Conservation (phyloP, 1,140 invertebrate genomes). For the Monochamus saltuarius region DNA sequence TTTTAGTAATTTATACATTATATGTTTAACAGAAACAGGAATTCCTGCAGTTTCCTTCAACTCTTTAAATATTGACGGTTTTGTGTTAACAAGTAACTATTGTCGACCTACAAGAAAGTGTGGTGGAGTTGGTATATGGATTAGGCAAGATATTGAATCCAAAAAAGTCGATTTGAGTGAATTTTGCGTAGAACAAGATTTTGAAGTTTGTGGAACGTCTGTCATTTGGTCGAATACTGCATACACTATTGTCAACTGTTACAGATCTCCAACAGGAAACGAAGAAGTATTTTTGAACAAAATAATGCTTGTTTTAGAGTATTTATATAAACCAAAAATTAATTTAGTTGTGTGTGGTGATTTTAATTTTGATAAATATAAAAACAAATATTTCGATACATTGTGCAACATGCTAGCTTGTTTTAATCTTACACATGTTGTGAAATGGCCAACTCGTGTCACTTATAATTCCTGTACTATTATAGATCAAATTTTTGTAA, state of each 20-base stretch:
- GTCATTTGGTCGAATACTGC: too few relatives aligned
- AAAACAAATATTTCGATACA: not conserved
- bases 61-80: too few relatives aligned
- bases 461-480: constrained; percentile 1
- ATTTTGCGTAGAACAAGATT: too few relatives aligned
- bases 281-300: not conserved
- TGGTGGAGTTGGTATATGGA: too few relatives aligned
- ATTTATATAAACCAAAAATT: constrained; percentile 4
- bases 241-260: not conserved
- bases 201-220: too few relatives aligned
- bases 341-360: not conserved
- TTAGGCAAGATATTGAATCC: too few relatives aligned
- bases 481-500: constrained; percentile 9
- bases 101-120: too few relatives aligned
- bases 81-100: too few relatives aligned
- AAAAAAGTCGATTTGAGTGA: too few relatives aligned
- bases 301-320: constrained; percentile 1
- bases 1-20: too few relatives aligned
- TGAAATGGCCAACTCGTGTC: constrained; percentile 3
- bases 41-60: too few relatives aligned
- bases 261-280: not conserved
- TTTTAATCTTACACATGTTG: not conserved
- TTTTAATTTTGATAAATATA: constrained; percentile 7
- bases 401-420: not conserved
- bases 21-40: too few relatives aligned